Evolutionary conservation across 2,888 invertebrate genomes (phyloP), one percentile per base, ranked within the genome.

Genomic region (Drosophila anomalata): DNA sequence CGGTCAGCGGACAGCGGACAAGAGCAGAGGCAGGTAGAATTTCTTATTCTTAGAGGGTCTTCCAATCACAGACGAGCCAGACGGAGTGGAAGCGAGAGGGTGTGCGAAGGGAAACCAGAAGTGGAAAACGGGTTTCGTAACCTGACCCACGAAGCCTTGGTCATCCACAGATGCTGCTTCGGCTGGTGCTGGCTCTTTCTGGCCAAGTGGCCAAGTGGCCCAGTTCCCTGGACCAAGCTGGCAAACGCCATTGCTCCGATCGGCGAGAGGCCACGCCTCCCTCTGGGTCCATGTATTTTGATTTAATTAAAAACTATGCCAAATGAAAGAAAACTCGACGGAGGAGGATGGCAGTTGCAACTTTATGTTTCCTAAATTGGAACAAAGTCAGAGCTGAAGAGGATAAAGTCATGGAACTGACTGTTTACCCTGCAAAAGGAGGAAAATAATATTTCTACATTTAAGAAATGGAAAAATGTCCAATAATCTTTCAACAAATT

Each of bases 11-110:
- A 12, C 42, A 54, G 9, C 11, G 24, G 12, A 12, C 46, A 9
- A 11, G 44, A 20, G 5, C 9, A 48, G 31, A 47, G 29, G 47
- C 69, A 69, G 69, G 69, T 69, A 69, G 71, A 22, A 17, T 26
- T 9, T 31, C 24, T 17, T 41, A 57, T 20, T 11, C 39, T 56
- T 26, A 46, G 12, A 36, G 51, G 29, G 53, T 74, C 85, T 63
- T 82, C 82, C 82, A 82, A 82, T 82, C 86, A 86, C 76, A 82
- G 83, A 31, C 44, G 12, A 68, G 80, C 63, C 44, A 9, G 47
- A 11, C 17, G 24, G 33, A 36, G n/a, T 36, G 36, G n/a, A 5
- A 42, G 20, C 41, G 41, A 42, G 36, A 60, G 33, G 12, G 31
- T 42, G 39, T 2, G 50, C 31, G 42, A 50, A 11, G 48, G 47